Conservation (phyloP, 2,797 vertebrate species). For the Botia kubotai region DNA sequence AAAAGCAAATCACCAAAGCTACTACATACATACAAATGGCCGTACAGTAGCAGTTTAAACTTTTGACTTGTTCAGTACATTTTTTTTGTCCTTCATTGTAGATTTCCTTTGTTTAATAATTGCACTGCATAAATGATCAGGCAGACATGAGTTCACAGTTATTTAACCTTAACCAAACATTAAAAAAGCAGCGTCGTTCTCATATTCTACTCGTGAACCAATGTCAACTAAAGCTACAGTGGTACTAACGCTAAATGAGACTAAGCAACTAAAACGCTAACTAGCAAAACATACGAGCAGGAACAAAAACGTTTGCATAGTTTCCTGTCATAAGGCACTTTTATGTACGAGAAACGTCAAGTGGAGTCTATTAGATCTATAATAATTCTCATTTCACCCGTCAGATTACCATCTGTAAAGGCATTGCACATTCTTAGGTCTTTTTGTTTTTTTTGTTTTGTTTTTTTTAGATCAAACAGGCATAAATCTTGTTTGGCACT, state of each 20-base stretch:
- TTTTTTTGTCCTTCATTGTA: slow-evolving; percentile 64
- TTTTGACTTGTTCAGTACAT: slow-evolving; percentile 64
- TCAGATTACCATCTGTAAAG: slow-evolving; percentile 62
- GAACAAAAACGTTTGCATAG: slow-evolving; percentile 88
- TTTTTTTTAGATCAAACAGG: slow-evolving; percentile 38
- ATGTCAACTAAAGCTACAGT: slow-evolving; percentile 63
- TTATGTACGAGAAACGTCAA: slow-evolving; percentile 76
- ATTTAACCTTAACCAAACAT: slow-evolving; percentile 45
- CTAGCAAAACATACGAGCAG: slow-evolving; percentile 79
- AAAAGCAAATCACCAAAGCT: slow-evolving; percentile 82
- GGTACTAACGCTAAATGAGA: slow-evolving; percentile 69
- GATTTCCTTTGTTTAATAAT: slow-evolving; percentile 52
- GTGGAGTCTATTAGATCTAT: slow-evolving; percentile 63
- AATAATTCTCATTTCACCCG: slow-evolving; percentile 49
- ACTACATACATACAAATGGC: slow-evolving; percentile 84
- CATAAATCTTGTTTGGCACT: slow-evolving; percentile 47
- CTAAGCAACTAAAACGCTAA: slow-evolving; percentile 73
- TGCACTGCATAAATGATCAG: slow-evolving; percentile 43
- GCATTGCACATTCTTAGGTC: slow-evolving; percentile 44
- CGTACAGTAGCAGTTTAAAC: slow-evolving; percentile 72
- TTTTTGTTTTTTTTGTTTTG: slow-evolving; percentile 22
- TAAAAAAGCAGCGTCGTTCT: slow-evolving; percentile 30
- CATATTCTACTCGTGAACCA: slow-evolving; percentile 19
- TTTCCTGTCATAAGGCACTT: slow-evolving; percentile 92
- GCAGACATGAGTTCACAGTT: slow-evolving; percentile 31